A percentile compares a stretch with the other conserved stretches of the same genome.
These are phyloP conservation scores for Poecilia velifera DNA, from an alignment of 2,797 vertebrate species.

Conservation along the genomic window DNA sequence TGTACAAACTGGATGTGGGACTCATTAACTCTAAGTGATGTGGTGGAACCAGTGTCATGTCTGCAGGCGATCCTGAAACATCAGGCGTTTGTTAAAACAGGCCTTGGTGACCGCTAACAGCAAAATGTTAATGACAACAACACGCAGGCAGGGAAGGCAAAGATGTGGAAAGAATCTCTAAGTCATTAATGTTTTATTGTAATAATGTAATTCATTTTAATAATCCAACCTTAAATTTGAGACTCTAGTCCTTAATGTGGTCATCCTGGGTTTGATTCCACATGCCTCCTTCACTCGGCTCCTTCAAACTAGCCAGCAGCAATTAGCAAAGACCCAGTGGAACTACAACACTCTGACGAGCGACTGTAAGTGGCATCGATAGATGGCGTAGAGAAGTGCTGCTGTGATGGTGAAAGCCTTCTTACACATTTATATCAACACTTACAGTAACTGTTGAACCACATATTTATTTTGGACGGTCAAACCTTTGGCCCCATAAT, in stretches of 20 bases:
- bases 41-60: background rate
- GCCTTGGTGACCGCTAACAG: background rate
- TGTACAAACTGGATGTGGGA: background rate
- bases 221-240: background rate
- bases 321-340: too few species aligned
- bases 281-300: too few species aligned
- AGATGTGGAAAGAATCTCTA: background rate
- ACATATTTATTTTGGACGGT: background rate
- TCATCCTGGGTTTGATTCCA: too few species aligned
- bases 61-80: background rate
- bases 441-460: background rate
- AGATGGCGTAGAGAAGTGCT: too few species aligned
- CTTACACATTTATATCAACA: background rate
- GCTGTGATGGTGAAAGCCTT: background rate
- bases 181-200: background rate
- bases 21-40: slow-evolving; percentile 17
- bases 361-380: too few species aligned
- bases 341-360: too few species aligned
- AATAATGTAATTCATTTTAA: background rate
- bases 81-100: background rate
- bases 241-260: too few species aligned
- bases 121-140: background rate
- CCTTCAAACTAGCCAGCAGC: too few species aligned
- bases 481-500: background rate
- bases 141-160: background rate